Base-by-base conservation (phyloP, 1,140 invertebrate species). In the Mya arenaria region DNA sequence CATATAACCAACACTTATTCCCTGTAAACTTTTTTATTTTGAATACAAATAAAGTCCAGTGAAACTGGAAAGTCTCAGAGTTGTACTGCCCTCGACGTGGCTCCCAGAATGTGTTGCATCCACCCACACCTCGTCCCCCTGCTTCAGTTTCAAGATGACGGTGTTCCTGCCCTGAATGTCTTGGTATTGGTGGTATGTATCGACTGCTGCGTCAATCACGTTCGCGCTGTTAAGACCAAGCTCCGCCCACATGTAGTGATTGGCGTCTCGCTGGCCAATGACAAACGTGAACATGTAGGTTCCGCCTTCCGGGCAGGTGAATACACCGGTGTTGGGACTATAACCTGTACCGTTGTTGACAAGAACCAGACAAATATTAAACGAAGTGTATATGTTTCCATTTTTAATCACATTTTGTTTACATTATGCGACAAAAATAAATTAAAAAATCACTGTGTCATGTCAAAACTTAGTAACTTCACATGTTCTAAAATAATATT, bases 231-330 rank as follows among this genome's bases (percentile, higher is more conserved):
- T 72, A 1, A 72, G 25, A 23, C 52, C 41, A 34, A 72, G 68
- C 48, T 56, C 52, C 25, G 68, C 68, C 41, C 52, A 72, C 52
- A 72, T 56, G 25, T 72, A 34, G 56, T 52, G 48, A 44, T 25
- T 28, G 19, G 30, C 10, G n/a, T 55, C 68, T 32, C 68, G 34
- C 25, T 72, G 68, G 4, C 68, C 68, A 72, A 72, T 55, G 28
- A 41, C 30, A 56, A 72, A 72, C 25, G 44, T 72, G 44, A 72
- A 72, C 52, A 72, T 52, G 48, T 72, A 72, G n/a, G 56, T 52
- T 2, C 68, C 68, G 13, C 15, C 68, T 17, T 72, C 41, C 4
- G 68, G 13, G 48, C 68, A 72, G 15, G 68, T 72, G 52, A 72
- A 72, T 8, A 72, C 52, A 8, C 68, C 68, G 6, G 68, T 72